phyloP scores from a whole-genome alignment of 2,113 vertebrate genomes.

The Lates calcarifer region DNA sequence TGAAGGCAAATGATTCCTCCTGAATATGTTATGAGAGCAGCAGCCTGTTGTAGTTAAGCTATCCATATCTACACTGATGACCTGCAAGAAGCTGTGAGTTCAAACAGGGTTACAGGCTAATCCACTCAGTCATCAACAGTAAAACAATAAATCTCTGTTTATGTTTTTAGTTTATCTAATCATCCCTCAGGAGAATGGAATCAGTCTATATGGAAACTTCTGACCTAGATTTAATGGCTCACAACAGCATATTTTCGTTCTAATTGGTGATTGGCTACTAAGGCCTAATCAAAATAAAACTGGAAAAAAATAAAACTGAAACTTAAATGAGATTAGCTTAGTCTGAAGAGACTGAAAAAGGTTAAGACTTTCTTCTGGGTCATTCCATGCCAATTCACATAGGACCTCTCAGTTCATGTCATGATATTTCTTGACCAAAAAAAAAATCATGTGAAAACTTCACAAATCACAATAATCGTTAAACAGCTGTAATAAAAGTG shows the following conservation, averaged over 20 bases:
- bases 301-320: not conserved
- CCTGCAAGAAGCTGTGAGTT: constrained; percentile 30
- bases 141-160: constrained; percentile 19
- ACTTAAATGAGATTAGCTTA: too few relatives aligned
- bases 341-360: too few relatives aligned
- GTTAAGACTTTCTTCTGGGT: too few relatives aligned
- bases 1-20: constrained; percentile 68
- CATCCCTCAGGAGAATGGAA: not conserved
- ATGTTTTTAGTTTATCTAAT: constrained; percentile 16
- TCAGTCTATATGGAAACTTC: not conserved
- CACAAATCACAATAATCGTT: too few relatives aligned
- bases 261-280: not conserved
- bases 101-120: constrained; percentile 36
- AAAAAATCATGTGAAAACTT: too few relatives aligned
- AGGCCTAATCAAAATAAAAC: not conserved
- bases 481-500: too few relatives aligned
- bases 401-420: too few relatives aligned
- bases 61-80: constrained; percentile 40
- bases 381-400: too few relatives aligned
- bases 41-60: constrained; percentile 39
- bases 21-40: constrained; percentile 72
- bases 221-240: not conserved
- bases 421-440: too few relatives aligned
- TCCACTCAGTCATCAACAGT: constrained; percentile 4
- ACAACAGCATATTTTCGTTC: not conserved